Base-by-base conservation (phyloP, 2,797 vertebrate species). In the Heteromormyrus szaboi region DNA sequence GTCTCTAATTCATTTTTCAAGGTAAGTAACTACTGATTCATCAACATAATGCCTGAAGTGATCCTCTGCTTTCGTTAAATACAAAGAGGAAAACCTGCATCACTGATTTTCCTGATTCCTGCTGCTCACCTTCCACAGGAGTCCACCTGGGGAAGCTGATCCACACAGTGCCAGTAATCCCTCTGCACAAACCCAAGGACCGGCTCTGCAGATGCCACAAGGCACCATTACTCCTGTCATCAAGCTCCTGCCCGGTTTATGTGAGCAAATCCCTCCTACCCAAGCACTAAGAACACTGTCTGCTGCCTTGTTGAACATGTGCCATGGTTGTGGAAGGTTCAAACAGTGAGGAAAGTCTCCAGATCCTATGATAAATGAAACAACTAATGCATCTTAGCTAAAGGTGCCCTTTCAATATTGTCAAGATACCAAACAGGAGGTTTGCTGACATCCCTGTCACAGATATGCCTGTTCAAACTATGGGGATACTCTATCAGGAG, bases 151-250 rank as follows among this genome's bases (percentile, higher is more conserved):
- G 93, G 93, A 12, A 97, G 94, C 90, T 96, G 95, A 90, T 97
- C 95, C 65, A 97, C 93, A 89, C 96, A 97, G 41, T 96, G 95
- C 97, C 97, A 97, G 91, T 96, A 97, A 92, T 97, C 97, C 93
- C 96, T 94, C 88, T 94, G 95, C 2, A 94, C 94, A 91, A 97
- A 93, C 51, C 96, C 96, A 89, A 97, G 93, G 87, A 96, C 93
- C 0, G 96, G 95, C 85, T 97, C 97, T 97, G 90, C 3, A 72
- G 81, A 92, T 46, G 14, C 51, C 79, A 88, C 44, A 87, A 29
- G 54, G 59, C 68, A 68, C 46, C 86, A 33, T 44, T 46, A 87
- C 56, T 37, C 9, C 41, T 56, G 25, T 86, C 33, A 29, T 33
- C 6, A 44, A 11, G 19, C 29, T 81, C 37, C 76, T n/a, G 37